Evolutionary conservation across 2,113 vertebrate genomes (phyloP), one percentile per base, ranked within the genome.

Genomic region (Casuarius casuarius): DNA sequence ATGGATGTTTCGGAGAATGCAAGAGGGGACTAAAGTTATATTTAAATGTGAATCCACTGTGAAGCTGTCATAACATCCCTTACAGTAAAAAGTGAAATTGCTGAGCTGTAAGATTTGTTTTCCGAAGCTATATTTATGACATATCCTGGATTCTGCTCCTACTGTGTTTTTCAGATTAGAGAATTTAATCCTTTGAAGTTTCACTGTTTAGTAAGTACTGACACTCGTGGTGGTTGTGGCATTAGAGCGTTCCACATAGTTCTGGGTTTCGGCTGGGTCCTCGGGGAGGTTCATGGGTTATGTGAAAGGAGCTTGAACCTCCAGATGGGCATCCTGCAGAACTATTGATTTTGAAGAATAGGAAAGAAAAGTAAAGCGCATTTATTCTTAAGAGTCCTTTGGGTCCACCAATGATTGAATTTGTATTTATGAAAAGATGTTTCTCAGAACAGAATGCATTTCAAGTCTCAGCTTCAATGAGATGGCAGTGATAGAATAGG

Each of bases 1-100:
- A 97, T 96, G 89, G 94, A 90, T 97, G 88, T 33, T 95, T 94
- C 20, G 35, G 56, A 88, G 84, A 82, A 94, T 80, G 76, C 85
- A 74, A 73, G 84, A 94, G 92, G 78, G 86, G 87, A 77, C 95
- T 97, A 61, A 87, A 92, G 83, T 92, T 94, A 86, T 88, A 83
- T 90, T 96, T 96, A 94, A 95, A 91, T 93, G 35, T 14, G 51
- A 95, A 89, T 83, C 91, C 80, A 80, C 76, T 91, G 79, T 85
- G 94, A 87, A 95, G 73, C 92, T 95, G 88, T 97, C 65, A 87
- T 90, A 96, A 94, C 54, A 79, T 72, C 78, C 66, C 62, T 71
- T 79, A 74, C 70, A 28, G 6, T 81, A 75, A 72, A 83, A 94
- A 93, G 79, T 82, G 59, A 90, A 97, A 96, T 75, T 94, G 94